Percentiles rank a stretch among this genome's conserved stretches.
phyloP scores from a whole-genome alignment of 2,888 invertebrate species.

The Mesochorus sp. region DNA sequence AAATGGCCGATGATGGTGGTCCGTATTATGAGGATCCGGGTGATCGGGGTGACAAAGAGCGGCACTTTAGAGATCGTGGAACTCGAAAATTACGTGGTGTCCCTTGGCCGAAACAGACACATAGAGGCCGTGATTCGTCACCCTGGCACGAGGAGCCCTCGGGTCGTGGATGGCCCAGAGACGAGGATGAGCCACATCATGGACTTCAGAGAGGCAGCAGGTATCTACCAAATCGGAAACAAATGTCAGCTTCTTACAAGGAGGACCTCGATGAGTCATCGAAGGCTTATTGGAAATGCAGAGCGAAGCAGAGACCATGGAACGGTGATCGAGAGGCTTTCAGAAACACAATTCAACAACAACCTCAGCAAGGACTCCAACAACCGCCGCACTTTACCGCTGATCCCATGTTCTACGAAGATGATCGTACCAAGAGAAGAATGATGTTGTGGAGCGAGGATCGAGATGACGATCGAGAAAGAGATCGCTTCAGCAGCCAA shows the following conservation, averaged over 20 bases:
- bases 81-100: conserved; percentile 74
- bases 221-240: conserved; percentile 72
- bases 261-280: conserved; percentile 76
- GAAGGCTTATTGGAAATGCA: conserved; percentile 76
- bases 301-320: conserved; percentile 74
- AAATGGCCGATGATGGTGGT: conserved; percentile 71
- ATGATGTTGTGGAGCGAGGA: conserved; percentile 79
- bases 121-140: conserved; percentile 89
- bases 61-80: conserved; percentile 73
- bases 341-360: conserved; percentile 33
- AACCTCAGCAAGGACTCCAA: conserved; percentile 21
- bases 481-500: conserved; percentile 80
- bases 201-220: conserved; percentile 56
- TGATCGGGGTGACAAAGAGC: conserved; percentile 71
- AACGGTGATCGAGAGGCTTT: conserved; percentile 70
- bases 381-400: conserved; percentile 40
- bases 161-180: conserved; percentile 65
- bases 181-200: conserved; percentile 75
- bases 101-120: conserved; percentile 77
- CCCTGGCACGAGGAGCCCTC: conserved; percentile 91
- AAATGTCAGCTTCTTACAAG: conserved; percentile 69
- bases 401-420: conserved; percentile 75
- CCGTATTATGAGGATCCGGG: conserved; percentile 72
- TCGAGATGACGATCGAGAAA: conserved; percentile 81
- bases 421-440: conserved; percentile 77